Evolutionary conservation across 2,888 invertebrate genomes (phyloP).

Genomic region (Tiliacea aurago): DNA sequence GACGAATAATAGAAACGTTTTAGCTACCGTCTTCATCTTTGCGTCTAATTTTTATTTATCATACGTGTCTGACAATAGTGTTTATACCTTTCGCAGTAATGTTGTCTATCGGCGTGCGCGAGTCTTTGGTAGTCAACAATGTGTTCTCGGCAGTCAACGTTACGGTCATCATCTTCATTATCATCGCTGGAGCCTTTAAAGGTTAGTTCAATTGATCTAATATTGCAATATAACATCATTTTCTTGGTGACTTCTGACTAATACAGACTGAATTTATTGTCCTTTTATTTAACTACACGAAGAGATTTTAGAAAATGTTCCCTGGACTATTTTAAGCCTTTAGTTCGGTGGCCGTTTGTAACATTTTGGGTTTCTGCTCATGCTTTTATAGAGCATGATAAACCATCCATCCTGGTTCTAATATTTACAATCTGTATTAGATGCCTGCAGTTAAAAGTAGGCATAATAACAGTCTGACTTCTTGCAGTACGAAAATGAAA

Average conservation of each 20-base stretch:
- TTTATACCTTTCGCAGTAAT: conserved; percentile 86
- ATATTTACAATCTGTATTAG: neutral
- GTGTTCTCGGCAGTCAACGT: conserved; percentile 94
- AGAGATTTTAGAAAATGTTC: neutral
- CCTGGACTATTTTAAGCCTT: neutral
- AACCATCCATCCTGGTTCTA: neutral
- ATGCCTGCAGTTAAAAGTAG: too few species aligned
- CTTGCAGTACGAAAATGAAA: neutral
- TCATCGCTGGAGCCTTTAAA: conserved; percentile 93
- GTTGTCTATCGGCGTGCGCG: conserved; percentile 94
- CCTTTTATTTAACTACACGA: neutral
- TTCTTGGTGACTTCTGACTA: neutral
- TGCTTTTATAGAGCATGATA: neutral
- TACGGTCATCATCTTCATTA: conserved; percentile 93
- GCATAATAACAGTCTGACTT: neutral
- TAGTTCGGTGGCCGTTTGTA: neutral
- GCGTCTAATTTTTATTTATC: conserved; percentile 47
- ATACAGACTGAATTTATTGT: neutral
- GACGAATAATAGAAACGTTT: neutral
- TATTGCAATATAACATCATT: neutral
- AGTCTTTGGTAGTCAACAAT: conserved; percentile 94
- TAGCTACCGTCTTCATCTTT: conserved; percentile 6
- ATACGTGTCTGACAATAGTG: conserved; percentile 36
- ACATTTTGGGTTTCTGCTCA: neutral
- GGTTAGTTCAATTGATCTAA: conserved; percentile 83